These are phyloP conservation scores for Nymphalis c-album DNA, from an alignment of 2,888 invertebrate genomes.

Conservation along the genomic window DNA sequence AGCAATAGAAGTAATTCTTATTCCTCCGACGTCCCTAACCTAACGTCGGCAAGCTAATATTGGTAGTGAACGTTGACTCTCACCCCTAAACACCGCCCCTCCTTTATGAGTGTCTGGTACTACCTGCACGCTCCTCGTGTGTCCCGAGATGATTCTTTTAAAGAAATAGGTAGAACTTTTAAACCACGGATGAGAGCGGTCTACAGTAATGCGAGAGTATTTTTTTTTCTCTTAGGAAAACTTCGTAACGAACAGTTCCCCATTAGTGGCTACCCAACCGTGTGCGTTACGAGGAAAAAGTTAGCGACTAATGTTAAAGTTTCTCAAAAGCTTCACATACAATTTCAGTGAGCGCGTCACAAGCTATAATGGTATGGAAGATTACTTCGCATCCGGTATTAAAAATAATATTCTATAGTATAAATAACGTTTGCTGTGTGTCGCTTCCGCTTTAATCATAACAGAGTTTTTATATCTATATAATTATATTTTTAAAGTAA, in stretches of 20 bases:
- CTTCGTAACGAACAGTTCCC: conserved; percentile 60
- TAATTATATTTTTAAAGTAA: too few species aligned
- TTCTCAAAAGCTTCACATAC: conserved; percentile 68
- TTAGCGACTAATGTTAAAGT: conserved; percentile 68
- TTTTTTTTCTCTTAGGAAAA: conserved; percentile 48
- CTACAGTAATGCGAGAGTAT: conserved; percentile 49
- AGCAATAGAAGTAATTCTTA: conserved; percentile 49
- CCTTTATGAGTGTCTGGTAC: conserved; percentile 5
- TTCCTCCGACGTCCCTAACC: conserved; percentile 50
- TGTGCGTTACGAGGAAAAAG: conserved; percentile 69
- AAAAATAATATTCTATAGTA: conserved; percentile 10
- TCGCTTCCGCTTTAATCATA: too few species aligned
- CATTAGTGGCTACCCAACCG: conserved; percentile 72
- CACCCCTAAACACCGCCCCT: conserved; percentile 19
- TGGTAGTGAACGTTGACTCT: conserved; percentile 48
- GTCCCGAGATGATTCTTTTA: conserved; percentile 29
- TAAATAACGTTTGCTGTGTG: too few species aligned
- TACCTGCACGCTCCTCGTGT: neutral
- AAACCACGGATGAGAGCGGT: conserved; percentile 50
- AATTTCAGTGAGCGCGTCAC: conserved; percentile 51
- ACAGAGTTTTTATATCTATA: too few species aligned
- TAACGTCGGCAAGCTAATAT: conserved; percentile 59
- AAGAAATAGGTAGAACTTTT: conserved; percentile 43
- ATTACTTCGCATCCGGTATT: conserved; percentile 10
- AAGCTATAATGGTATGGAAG: conserved; percentile 36